Evolutionary conservation across 1,140 invertebrate species (phyloP).

Genomic region (Cotesia typhae): DNA sequence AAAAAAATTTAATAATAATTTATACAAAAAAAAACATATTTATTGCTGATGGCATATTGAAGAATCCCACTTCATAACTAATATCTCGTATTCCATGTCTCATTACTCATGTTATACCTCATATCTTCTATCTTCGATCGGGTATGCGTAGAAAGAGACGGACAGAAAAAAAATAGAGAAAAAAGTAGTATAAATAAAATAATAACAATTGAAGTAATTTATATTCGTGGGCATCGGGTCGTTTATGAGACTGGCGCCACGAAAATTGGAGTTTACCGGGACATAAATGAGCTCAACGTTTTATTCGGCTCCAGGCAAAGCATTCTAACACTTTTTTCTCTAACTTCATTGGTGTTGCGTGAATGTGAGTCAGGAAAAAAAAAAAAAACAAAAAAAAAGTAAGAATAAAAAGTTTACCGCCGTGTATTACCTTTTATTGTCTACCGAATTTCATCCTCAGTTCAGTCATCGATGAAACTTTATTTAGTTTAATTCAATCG

Average conservation of each 20-base stretch:
- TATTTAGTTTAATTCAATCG: too few species aligned
- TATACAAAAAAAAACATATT: too few species aligned
- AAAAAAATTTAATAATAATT: too few species aligned
- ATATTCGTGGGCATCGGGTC: not conserved
- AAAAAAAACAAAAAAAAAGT: not conserved
- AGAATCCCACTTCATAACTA: too few species aligned
- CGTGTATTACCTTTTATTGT: too few species aligned
- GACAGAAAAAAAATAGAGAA: not conserved
- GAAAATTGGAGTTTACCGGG: slow-evolving; percentile 17
- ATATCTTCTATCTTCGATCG: too few species aligned
- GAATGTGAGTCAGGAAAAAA: not conserved
- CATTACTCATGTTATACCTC: too few species aligned
- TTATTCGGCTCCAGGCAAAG: slow-evolving; percentile 15
- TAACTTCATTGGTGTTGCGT: not conserved
- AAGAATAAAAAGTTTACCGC: too few species aligned
- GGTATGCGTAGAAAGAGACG: not conserved
- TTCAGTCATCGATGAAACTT: too few species aligned
- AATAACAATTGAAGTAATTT: slow-evolving; percentile 9
- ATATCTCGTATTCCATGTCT: too few species aligned
- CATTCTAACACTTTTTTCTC: slow-evolving; percentile 11
- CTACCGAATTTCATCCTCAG: too few species aligned
- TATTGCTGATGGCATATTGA: too few species aligned
- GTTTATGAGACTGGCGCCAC: not conserved
- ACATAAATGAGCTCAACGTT: slow-evolving; percentile 9
- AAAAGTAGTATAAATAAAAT: slow-evolving; percentile 4